Percentiles rank a stretch among this genome's conserved stretches.
These are phyloP conservation scores for Lathronympha strigana DNA, from an alignment of 2,888 invertebrate genomes.

Conservation along the genomic window DNA sequence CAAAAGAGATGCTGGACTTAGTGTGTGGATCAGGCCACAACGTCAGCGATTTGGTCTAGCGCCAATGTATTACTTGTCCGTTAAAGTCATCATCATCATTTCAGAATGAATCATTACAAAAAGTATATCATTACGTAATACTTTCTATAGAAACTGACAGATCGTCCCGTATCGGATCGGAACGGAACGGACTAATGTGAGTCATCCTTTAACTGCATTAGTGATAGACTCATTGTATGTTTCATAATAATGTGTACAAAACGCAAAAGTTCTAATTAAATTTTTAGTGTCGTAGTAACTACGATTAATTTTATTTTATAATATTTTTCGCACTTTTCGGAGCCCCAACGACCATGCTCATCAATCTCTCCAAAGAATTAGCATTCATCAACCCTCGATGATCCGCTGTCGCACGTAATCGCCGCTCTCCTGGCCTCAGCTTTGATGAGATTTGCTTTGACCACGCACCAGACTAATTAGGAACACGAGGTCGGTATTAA, in stretches of 20 bases:
- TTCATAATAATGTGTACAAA: no score
- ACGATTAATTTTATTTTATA: neutral
- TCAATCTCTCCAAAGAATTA: slow-evolving; percentile 29
- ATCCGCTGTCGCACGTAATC: slow-evolving; percentile 29
- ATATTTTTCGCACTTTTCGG: neutral
- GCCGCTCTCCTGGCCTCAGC: slow-evolving; percentile 23
- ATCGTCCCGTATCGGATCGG: no score
- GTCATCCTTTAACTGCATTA: no score
- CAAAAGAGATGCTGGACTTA: neutral
- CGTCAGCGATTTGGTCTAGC: neutral
- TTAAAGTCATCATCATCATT: no score
- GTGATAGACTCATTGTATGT: no score
- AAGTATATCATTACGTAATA: no score
- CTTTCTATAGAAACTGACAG: no score
- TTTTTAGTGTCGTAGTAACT: no score
- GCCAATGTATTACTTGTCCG: neutral
- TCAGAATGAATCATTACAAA: no score
- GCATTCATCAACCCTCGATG: slow-evolving; percentile 29
- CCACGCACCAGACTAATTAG: neutral
- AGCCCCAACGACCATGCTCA: slow-evolving; percentile 11
- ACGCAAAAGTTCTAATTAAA: no score
- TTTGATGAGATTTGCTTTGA: slow-evolving; percentile 13
- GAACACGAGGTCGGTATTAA: neutral
- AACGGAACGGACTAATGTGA: no score
- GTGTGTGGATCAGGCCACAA: neutral